Evolutionary conservation across 1,140 invertebrate species (phyloP), one percentile per base, ranked within the genome.

Genomic region (Drosophila obscura): DNA sequence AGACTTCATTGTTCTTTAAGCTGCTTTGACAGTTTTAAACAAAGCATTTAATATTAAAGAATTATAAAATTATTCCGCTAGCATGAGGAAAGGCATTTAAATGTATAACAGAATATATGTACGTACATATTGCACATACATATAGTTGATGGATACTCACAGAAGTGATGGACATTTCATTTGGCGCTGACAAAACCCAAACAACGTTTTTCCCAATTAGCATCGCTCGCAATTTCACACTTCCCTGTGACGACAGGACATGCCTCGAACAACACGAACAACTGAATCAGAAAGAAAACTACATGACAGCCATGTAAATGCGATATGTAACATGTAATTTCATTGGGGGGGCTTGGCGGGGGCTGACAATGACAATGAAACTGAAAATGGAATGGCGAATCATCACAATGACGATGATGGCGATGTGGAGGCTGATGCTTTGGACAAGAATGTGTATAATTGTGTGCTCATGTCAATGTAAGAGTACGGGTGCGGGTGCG

Each of bases 311-410:
- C 49, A 67, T 76, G 56, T 50, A 76, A 68, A 67, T 68, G 62
- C 53, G 59, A 73, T 74, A 74, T 74, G 61, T 75, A 75, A 53
- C 71, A 75, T 59, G 72, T 75, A 75, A 75, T 75, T 75, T 75
- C 61, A 75, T 49, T 67, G 64, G 24, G 35, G 11, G 67, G 22
- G 2, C 1, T 1, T 1, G 2, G 2, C 2, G 22, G 22, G 22
- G 67, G 31, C 51, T 48, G 51, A 69, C 66, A 56, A 69, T 57
- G 64, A 50, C 66, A 69, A 26, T 69, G 66, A 28, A 26, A 45
- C 46, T 35, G 11, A 39, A 39, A 35, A 35, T 11, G 31, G 31
- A 9, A 35, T 4, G 31, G 31, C 31, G 9, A 35, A 35, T 35
- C 9, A 35, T 35, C 31, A 35, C 31, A 35, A 11, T 19, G 65